Evolutionary conservation across 35 echinoderm and acorn worm genomes (phyloP).

Genomic region (Eucidaris tribuloides): DNA sequence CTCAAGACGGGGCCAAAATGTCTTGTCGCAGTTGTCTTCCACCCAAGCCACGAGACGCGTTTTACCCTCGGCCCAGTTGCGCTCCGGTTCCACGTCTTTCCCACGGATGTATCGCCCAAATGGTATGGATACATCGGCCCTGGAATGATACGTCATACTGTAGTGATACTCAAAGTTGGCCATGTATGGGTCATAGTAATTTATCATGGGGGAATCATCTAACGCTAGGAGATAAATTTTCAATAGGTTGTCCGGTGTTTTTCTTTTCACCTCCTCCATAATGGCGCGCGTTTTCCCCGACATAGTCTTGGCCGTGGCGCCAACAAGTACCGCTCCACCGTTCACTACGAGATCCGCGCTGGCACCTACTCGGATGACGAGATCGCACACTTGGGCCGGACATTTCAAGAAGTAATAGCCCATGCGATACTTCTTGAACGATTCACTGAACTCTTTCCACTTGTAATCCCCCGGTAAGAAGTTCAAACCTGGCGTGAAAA

Average conservation of each 20-base stretch:
- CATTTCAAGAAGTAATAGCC: conserved; percentile 35
- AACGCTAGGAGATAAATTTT: conserved; percentile 56
- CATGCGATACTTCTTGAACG: not conserved
- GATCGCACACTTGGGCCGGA: conserved; percentile 41
- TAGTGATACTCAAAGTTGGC: conserved; percentile 49
- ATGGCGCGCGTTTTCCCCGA: conserved; percentile 34
- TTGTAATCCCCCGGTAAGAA: not conserved
- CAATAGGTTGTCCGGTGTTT: conserved; percentile 2
- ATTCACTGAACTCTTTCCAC: not conserved
- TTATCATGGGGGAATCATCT: conserved; percentile 61
- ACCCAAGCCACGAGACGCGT: conserved; percentile 58
- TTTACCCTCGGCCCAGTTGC: conserved; percentile 16
- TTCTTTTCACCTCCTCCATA: conserved; percentile 24
- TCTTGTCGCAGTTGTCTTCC: conserved; percentile 41
- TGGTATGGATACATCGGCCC: conserved; percentile 57
- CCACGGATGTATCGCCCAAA: conserved; percentile 40
- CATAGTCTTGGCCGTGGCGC: conserved; percentile 14
- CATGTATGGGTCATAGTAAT: conserved; percentile 47
- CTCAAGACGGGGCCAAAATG: conserved; percentile 34
- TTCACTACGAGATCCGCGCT: conserved; percentile 24
- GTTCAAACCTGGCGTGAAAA: not conserved
- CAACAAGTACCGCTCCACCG: conserved; percentile 39
- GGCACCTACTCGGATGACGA: conserved; percentile 20
- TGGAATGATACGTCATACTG: conserved; percentile 65
- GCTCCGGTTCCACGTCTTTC: not conserved